Evolutionary conservation across 2,113 vertebrate genomes (phyloP).

Genomic region (Genyomyrus donnyi): DNA sequence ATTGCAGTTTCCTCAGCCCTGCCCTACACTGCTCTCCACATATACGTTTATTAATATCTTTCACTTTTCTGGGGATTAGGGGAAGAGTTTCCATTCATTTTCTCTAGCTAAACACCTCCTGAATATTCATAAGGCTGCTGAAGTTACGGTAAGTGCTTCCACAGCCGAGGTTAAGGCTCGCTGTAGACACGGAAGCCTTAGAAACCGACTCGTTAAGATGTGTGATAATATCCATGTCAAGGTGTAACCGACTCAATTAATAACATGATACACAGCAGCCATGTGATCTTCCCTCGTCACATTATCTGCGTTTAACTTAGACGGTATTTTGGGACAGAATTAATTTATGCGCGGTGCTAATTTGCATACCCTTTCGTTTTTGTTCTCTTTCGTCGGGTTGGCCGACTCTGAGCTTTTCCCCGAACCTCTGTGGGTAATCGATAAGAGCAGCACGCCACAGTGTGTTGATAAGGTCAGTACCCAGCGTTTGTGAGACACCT

Average conservation of each 20-base stretch:
- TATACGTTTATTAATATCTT: background rate
- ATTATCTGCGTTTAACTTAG: background rate
- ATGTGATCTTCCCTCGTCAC: background rate
- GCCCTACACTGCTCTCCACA: background rate
- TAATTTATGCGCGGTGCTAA: background rate
- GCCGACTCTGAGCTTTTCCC: background rate
- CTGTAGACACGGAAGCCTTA: slow-evolving; percentile 7
- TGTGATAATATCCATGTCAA: slow-evolving; percentile 7
- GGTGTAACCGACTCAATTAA: slow-evolving; percentile 1
- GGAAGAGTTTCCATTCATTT: slow-evolving; percentile 32
- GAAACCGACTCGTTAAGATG: slow-evolving; percentile 18
- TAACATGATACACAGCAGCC: background rate
- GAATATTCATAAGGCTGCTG: slow-evolving; percentile 36
- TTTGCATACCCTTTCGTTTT: background rate
- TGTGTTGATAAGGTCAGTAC: slow-evolving; percentile 18
- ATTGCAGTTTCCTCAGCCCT: background rate
- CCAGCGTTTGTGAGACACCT: slow-evolving; percentile 60
- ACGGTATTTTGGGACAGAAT: background rate
- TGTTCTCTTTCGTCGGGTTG: background rate
- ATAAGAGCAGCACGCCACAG: background rate
- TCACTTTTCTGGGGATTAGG: slow-evolving; percentile 34
- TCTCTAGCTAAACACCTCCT: slow-evolving; percentile 17
- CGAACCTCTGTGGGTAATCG: background rate
- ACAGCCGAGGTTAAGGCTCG: slow-evolving; percentile 12
- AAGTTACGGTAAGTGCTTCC: slow-evolving; percentile 12